These are phyloP conservation scores for Eupleurogrammus muticus DNA, from an alignment of 2,797 vertebrate species.

Conservation along the genomic window DNA sequence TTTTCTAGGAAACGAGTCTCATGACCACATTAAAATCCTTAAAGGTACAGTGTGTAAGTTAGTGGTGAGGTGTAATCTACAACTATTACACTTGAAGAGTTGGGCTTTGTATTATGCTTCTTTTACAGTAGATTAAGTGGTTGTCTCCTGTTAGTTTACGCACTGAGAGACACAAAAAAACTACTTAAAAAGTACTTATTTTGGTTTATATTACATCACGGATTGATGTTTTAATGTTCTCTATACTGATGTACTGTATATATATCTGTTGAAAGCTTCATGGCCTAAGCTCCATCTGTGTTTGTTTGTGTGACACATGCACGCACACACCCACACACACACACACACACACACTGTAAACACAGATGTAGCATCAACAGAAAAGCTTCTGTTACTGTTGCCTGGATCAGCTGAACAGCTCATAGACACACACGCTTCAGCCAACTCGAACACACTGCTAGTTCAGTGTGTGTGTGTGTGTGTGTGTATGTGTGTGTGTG, in stretches of 20 bases:
- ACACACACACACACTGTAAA: slow-evolving; percentile 11
- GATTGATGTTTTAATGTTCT: background rate
- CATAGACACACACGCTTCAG: background rate
- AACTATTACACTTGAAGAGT: no score
- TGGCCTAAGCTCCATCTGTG: slow-evolving; percentile 18
- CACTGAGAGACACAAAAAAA: no score
- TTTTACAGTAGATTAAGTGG: no score
- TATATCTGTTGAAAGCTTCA: background rate
- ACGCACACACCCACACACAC: background rate
- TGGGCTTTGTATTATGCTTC: no score
- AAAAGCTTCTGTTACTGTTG: slow-evolving; percentile 12
- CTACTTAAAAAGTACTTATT: background rate
- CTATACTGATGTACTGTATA: background rate
- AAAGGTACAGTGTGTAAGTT: no score
- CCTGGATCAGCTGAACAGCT: background rate
- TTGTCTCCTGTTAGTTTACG: no score
- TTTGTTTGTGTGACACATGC: slow-evolving; percentile 17
- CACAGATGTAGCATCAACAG: slow-evolving; percentile 14
- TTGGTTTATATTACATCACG: background rate
- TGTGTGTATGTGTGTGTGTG: background rate
- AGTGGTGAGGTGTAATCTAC: no score
- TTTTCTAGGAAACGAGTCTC: no score
- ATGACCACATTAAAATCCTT: no score
- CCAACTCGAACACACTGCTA: background rate
- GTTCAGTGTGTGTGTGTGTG: background rate